Percentiles rank a stretch among this genome's conserved stretches.
phyloP scores from a whole-genome alignment of 2,113 vertebrate species.

The Tachysurus vachellii region DNA sequence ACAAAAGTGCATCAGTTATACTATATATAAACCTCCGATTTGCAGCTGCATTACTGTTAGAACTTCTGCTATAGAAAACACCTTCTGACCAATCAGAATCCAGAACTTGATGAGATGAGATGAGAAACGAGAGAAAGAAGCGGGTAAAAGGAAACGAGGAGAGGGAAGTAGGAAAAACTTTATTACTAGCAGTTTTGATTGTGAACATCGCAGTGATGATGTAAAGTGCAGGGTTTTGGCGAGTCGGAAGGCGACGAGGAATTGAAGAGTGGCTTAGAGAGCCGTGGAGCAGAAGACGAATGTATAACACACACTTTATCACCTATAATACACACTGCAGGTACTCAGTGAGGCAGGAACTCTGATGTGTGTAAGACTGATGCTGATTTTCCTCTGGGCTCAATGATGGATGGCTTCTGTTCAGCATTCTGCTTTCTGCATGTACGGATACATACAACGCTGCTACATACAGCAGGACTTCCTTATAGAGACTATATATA shows the following conservation, averaged over 20 bases:
- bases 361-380: constrained; percentile 1
- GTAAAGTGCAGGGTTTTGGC: constrained; percentile 42
- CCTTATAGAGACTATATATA: too few relatives aligned
- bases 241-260: not conserved
- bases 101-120: not conserved
- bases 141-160: not conserved
- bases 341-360: not conserved
- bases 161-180: not conserved
- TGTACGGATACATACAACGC: not conserved
- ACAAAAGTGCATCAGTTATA: too few relatives aligned
- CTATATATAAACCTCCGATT: not conserved
- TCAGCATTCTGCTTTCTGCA: not conserved
- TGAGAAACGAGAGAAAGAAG: not conserved
- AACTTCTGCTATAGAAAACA: not conserved
- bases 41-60: not conserved
- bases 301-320: constrained; percentile 23
- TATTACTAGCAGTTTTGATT: not conserved
- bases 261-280: not conserved
- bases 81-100: not conserved
- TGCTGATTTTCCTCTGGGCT: not conserved
- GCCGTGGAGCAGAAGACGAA: not conserved
- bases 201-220: constrained; percentile 43
- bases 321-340: constrained; percentile 5
- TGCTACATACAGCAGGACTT: too few relatives aligned
- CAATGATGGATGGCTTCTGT: not conserved